Percentiles rank a stretch among this genome's conserved stretches.
These are phyloP conservation scores for Pygocentrus nattereri DNA, from an alignment of 2,797 vertebrate species.

Conservation along the genomic window DNA sequence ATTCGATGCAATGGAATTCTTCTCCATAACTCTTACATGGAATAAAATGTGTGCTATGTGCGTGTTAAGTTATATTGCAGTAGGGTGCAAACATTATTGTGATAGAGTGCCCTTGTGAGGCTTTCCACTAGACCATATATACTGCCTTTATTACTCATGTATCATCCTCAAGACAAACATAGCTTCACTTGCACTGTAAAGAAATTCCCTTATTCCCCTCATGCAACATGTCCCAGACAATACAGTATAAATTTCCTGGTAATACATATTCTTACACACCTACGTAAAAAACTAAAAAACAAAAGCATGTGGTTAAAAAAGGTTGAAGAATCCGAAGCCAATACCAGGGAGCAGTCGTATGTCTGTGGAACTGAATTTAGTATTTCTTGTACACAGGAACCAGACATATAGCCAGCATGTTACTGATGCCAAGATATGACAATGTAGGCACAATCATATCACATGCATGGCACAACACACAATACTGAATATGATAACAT, in stretches of 20 bases:
- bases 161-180: slow-evolving; percentile 24
- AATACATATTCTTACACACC: background rate
- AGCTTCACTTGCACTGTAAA: background rate
- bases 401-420: no score
- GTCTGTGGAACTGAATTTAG: no score
- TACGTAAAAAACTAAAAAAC: no score
- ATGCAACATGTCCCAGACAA: background rate
- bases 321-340: no score
- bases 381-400: no score
- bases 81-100: slow-evolving; percentile 10
- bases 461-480: no score
- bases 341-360: no score
- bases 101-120: slow-evolving; percentile 28
- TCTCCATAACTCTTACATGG: slow-evolving; percentile 21
- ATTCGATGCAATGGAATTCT: background rate
- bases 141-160: background rate
- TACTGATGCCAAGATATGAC: no score
- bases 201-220: background rate
- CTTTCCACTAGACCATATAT: slow-evolving; percentile 5
- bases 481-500: no score
- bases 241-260: background rate
- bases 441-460: no score
- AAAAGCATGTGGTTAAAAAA: no score
- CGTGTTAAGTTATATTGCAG: slow-evolving; percentile 27
- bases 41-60: slow-evolving; percentile 3